Percentiles rank a stretch among this genome's conserved stretches.
Conservation (phyloP, 92 coral and sea anemone genomes). For the Paragorgia papillata region DNA sequence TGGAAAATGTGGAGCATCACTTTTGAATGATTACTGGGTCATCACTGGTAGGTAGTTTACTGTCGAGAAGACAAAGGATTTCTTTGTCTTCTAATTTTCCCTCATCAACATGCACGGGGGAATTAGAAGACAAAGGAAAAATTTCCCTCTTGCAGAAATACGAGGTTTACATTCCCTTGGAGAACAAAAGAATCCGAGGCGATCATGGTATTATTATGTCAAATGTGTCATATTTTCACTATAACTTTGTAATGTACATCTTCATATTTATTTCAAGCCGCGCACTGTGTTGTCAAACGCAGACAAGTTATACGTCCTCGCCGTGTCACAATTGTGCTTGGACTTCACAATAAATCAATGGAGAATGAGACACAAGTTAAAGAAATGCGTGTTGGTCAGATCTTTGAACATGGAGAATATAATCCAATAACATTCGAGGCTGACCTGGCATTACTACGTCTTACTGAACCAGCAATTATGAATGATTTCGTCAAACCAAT, state of each 20-base stretch:
- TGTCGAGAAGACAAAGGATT: too few species aligned
- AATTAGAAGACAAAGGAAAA: too few species aligned
- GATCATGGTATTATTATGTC: too few species aligned
- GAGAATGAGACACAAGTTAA: slow-evolving; percentile 76
- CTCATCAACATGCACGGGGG: too few species aligned
- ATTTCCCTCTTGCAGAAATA: too few species aligned
- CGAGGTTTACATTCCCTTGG: too few species aligned
- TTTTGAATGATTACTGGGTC: slow-evolving; percentile 85
- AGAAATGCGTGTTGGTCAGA: slow-evolving; percentile 65
- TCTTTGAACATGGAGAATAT: slow-evolving; percentile 70
- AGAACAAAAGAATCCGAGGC: too few species aligned
- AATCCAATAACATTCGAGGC: slow-evolving; percentile 68
- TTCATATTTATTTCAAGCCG: too few species aligned
- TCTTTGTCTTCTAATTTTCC: too few species aligned
- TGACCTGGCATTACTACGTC: slow-evolving; percentile 82
- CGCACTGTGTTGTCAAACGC: slow-evolving; percentile 76
- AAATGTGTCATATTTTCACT: too few species aligned
- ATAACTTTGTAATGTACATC: too few species aligned
- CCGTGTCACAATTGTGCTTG: slow-evolving; percentile 61
- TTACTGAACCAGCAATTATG: slow-evolving; percentile 72
- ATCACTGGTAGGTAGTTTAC: slow-evolving; percentile 72
- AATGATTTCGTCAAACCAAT: slow-evolving; percentile 75
- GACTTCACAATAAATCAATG: slow-evolving; percentile 66
- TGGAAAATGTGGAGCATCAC: slow-evolving; percentile 81
- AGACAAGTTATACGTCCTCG: slow-evolving; percentile 48